phyloP scores from a whole-genome alignment of 1,140 invertebrate species.

The Drosophila gunungcola region DNA sequence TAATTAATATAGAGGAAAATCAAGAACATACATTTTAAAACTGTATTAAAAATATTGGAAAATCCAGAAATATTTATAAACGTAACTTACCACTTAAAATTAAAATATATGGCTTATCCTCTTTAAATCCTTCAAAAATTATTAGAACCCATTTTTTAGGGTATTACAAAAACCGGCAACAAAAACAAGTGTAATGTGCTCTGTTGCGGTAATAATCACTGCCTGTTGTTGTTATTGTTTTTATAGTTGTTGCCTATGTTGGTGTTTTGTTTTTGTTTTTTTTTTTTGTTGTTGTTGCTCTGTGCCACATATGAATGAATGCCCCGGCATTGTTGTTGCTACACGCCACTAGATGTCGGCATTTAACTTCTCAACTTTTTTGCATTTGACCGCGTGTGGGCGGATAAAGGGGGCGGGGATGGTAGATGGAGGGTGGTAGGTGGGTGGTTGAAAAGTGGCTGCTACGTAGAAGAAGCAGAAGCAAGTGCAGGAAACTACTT shows the following conservation, averaged over 20 bases:
- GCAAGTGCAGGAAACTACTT: slow-evolving; percentile 84
- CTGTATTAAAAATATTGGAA: too few relatives aligned
- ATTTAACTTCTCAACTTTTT: slow-evolving; percentile 82
- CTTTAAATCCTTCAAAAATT: not conserved
- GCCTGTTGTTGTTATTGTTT: slow-evolving; percentile 42
- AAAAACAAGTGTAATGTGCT: slow-evolving; percentile 83
- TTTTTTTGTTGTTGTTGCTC: slow-evolving; percentile 21
- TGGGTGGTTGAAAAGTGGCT: slow-evolving; percentile 4
- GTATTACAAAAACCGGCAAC: slow-evolving; percentile 56
- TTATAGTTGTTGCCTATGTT: slow-evolving; percentile 37
- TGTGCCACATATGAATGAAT: slow-evolving; percentile 80
- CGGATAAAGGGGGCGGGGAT: slow-evolving; percentile 8
- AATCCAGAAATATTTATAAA: too few relatives aligned
- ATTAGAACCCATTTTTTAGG: not conserved
- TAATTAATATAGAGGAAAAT: too few relatives aligned
- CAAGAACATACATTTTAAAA: too few relatives aligned
- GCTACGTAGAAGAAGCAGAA: slow-evolving; percentile 28
- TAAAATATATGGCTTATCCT: not conserved
- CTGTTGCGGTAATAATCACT: slow-evolving; percentile 82
- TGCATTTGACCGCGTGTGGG: slow-evolving; percentile 70
- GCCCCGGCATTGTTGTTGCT: slow-evolving; percentile 69
- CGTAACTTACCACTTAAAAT: too few relatives aligned
- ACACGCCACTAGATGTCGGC: slow-evolving; percentile 78
- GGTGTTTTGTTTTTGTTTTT: slow-evolving; percentile 38
- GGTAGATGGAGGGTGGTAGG: slow-evolving; percentile 3